These are phyloP conservation scores for Onychomys torridus DNA, from an alignment of 2,797 vertebrate species.

Conservation along the genomic window DNA sequence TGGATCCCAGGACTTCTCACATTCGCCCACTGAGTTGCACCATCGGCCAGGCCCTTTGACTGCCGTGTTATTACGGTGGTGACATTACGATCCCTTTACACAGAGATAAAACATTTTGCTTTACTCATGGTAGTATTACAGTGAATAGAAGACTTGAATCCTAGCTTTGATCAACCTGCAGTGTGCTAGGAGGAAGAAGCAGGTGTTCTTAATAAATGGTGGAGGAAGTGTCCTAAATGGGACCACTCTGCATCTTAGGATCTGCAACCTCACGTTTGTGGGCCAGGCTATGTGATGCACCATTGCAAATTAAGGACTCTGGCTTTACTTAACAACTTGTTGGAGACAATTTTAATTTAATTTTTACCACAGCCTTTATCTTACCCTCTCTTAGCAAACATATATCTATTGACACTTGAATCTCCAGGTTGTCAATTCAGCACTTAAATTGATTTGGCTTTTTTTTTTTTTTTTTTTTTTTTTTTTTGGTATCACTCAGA, in stretches of 20 bases:
- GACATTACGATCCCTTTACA: not conserved
- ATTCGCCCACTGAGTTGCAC: not conserved
- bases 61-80: not conserved
- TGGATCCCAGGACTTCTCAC: not conserved
- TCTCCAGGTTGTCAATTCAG: conserved; percentile 47
- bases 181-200: not conserved
- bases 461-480: conserved; percentile 8
- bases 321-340: not conserved
- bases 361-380: not conserved
- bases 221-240: not conserved
- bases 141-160: not conserved
- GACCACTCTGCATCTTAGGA: not conserved
- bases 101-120: not conserved
- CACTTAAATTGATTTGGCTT: conserved; percentile 61
- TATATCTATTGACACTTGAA: conserved; percentile 14
- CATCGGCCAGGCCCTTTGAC: not conserved
- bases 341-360: conserved; percentile 36
- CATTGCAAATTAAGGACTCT: not conserved
- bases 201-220: not conserved
- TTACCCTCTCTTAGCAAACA: conserved; percentile 51
- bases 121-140: not conserved
- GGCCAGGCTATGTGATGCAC: not conserved
- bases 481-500: conserved; percentile 12
- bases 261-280: not conserved
- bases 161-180: not conserved